Base-by-base conservation (phyloP, 92 coral and sea anemone species). In the Paramuricea clavata region DNA sequence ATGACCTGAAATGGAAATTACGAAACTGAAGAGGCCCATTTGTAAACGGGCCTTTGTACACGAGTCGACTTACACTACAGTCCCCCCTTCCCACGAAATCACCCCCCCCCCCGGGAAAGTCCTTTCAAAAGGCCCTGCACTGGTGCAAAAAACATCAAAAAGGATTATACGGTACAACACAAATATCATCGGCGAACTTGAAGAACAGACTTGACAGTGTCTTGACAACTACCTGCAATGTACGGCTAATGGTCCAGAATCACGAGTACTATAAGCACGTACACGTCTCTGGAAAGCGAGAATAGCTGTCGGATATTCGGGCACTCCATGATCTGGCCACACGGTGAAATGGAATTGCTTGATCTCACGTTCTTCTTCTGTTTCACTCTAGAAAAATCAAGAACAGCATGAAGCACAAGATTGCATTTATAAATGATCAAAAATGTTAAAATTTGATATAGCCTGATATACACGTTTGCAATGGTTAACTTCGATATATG, bases 281-380 rank as follows among this genome's bases (percentile, higher is more conserved):
- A 93, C 94, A 64, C 99, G 92, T 64, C 99, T 81, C n/a, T 97
- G 83, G 89, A 94, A 96, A 2, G 99, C 98, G 68, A 96, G 82
- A 83, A 96, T 88, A 34, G 98, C 99, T 2, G 99, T 96, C 13
- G 99, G 95, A 69, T 96, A 96, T 88, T 96, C 99, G 0, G 99
- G 99, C 16, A 96, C 99, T 28, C 99, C 99, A 76, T 96, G 99
- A 85, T 96, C 99, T 7, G 99, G 99, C 99, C 99, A 96, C 56
- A 96, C 99, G 7, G 96, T 96, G 78, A 96, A 96, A 79, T 96
- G 99, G 62, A 96, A 94, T 89, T 96, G 99, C 71, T 95, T 95
- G 27, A 96, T 91, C 70, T 96, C 98, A 19, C 99, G 93, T 87
- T 96, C 99, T 76, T 94, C 99, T 85, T 96, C 95, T 78, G 95